Evolutionary conservation across 2,113 vertebrate genomes (phyloP).

Genomic region (Stigmatopora nigra): DNA sequence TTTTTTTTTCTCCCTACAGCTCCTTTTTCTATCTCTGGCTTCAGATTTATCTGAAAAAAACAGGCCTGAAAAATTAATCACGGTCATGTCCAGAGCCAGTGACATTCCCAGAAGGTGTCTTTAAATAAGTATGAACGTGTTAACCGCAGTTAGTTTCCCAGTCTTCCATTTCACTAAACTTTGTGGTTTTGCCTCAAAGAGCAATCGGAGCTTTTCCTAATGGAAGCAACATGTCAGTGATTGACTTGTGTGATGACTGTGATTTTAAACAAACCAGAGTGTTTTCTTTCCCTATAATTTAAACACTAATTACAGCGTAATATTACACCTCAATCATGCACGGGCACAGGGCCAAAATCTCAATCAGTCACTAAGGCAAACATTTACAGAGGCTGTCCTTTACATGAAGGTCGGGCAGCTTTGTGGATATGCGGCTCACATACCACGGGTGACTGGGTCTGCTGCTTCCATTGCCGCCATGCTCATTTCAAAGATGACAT

Average conservation of each 20-base stretch:
- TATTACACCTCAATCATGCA: conserved; percentile 1
- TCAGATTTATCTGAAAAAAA: conserved; percentile 58
- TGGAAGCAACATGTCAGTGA: conserved; percentile 4
- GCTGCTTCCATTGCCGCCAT: conserved; percentile 10
- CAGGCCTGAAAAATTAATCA: conserved; percentile 62
- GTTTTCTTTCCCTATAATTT: conserved; percentile 6
- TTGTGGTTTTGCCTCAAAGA: neutral
- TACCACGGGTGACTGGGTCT: conserved; percentile 19
- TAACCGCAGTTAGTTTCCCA: conserved; percentile 10
- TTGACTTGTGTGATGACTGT: neutral
- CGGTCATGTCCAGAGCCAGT: conserved; percentile 55
- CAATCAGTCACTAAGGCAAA: conserved; percentile 12
- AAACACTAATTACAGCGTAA: conserved; percentile 14
- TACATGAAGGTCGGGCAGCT: conserved; percentile 9
- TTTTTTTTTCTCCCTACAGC: conserved; percentile 24
- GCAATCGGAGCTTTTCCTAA: conserved; percentile 3
- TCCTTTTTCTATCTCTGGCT: conserved; percentile 40
- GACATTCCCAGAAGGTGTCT: conserved; percentile 53
- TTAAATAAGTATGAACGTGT: conserved; percentile 19
- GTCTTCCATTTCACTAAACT: conserved; percentile 16
- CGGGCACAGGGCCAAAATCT: conserved; percentile 5
- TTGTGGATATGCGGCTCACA: neutral
- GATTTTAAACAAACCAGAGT: conserved; percentile 2
- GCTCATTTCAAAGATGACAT: conserved; percentile 23
- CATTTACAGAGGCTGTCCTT: conserved; percentile 2